Conservation (phyloP, 2,888 invertebrate species). For the Ectemnius lituratus region DNA sequence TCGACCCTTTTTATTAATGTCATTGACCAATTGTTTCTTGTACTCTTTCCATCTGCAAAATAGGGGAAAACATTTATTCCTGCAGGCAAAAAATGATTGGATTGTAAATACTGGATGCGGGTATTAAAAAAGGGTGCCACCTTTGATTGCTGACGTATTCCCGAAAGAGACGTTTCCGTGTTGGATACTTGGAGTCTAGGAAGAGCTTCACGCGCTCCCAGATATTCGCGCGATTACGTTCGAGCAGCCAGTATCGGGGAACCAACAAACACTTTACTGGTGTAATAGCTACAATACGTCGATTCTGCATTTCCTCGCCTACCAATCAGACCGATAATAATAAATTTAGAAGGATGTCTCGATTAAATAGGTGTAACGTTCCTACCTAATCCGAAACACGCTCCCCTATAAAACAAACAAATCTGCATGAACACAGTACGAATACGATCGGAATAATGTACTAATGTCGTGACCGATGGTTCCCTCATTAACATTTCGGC, state of each 20-base stretch:
- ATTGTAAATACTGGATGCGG: too few relatives aligned
- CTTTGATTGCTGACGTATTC: constrained; percentile 79
- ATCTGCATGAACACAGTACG: constrained; percentile 79
- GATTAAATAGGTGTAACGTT: neutral
- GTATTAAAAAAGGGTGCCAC: constrained; percentile 43
- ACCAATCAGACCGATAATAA: neutral
- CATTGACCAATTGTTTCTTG: constrained; percentile 79
- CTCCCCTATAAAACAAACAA: constrained; percentile 81
- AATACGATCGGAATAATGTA: constrained; percentile 64
- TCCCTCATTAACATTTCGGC: constrained; percentile 69
- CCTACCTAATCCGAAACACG: constrained; percentile 83
- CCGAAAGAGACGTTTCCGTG: constrained; percentile 80
- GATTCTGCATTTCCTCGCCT: constrained; percentile 84
- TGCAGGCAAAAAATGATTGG: neutral
- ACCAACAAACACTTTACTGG: constrained; percentile 84
- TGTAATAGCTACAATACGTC: constrained; percentile 83
- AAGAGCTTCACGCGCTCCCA: constrained; percentile 83
- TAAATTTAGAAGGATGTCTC: neutral
- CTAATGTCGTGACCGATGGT: constrained; percentile 64
- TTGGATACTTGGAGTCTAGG: constrained; percentile 81
- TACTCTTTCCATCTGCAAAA: constrained; percentile 79
- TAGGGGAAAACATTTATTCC: neutral
- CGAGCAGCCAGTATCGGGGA: constrained; percentile 85
- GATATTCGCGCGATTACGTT: constrained; percentile 83
- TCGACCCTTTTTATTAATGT: constrained; percentile 78